Evolutionary conservation across 1,140 invertebrate genomes (phyloP), one percentile per base, ranked within the genome.

Genomic region (Brachionus asplanchnoidis): DNA sequence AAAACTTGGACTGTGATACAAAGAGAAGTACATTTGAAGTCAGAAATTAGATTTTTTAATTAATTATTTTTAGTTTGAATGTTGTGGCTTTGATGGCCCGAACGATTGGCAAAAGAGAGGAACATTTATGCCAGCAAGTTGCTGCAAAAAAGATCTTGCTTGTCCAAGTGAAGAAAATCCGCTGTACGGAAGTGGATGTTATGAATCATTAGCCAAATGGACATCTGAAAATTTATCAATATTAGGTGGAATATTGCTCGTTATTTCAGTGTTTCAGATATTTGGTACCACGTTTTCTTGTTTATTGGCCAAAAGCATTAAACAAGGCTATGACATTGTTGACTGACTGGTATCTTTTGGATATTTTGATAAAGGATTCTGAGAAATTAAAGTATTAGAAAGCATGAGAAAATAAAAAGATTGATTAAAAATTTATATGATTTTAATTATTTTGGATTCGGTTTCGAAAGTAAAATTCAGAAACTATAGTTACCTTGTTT

Each of bases 51-150:
- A 36, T 36, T 36, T 36, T 36, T 36, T 36, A 36, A 7, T 46
- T 14, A 3, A 12, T 46, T 14, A 12, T 14, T 14, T n/a, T 2
- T 46, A 82, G 79, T 82, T 82, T 28, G 65, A 82, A 65, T 82
- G 79, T n/a, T 82, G 79, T 4, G 79, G 79, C 42, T 82, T 82
- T 46, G 40, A 44, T 23, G 79, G 53, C 2, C 79, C 79, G n/a
- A 36, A 82, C 9, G 79, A 82, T 68, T 82, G 79, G 79, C 79
- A 65, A 68, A 82, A 82, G 36, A 82, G 53, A 65, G 79, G 79
- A 14, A 68, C 79, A 68, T 82, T 82, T 46, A 65, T 65, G 53
- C 79, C 79, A 9, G 32, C 32, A 42, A 82, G 79, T 46, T 82
- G 79, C 9, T 82, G 79, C 20, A 36, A 42, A 65, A 65, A 32